Evolutionary conservation across 1,140 invertebrate species (phyloP).

Genomic region (Calliphora vicina): DNA sequence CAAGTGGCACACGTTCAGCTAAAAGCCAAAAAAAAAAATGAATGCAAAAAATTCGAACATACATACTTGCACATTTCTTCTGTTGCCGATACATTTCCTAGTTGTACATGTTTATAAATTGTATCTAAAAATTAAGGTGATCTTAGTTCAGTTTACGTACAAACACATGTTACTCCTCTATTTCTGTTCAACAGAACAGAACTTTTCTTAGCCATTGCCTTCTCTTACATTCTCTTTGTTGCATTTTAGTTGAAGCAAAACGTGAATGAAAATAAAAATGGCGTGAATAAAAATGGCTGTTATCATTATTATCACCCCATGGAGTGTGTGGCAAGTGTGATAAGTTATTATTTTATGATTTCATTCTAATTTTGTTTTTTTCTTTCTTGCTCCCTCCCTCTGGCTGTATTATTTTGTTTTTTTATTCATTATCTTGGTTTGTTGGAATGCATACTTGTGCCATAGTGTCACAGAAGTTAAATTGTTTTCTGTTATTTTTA

Average conservation of each 20-base stretch:
- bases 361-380: neutral
- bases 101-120: neutral
- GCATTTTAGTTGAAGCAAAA: no score
- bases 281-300: conserved; percentile 11
- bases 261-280: neutral
- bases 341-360: neutral
- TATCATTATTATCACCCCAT: conserved; percentile 13
- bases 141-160: no score
- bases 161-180: neutral
- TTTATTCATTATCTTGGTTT: no score
- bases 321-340: neutral
- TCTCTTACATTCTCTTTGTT: neutral
- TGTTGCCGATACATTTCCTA: neutral
- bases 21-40: neutral
- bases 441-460: no score
- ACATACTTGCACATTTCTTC: neutral
- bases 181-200: neutral
- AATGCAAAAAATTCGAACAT: neutral
- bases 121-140: neutral
- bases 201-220: neutral
- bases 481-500: neutral
- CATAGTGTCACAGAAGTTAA: conserved; percentile 4
- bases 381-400: neutral
- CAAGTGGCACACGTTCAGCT: neutral
- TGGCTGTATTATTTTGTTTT: neutral